phyloP scores from a whole-genome alignment of 35 echinoderm and acorn worm species.

The Heliocidaris erythrogramma region DNA sequence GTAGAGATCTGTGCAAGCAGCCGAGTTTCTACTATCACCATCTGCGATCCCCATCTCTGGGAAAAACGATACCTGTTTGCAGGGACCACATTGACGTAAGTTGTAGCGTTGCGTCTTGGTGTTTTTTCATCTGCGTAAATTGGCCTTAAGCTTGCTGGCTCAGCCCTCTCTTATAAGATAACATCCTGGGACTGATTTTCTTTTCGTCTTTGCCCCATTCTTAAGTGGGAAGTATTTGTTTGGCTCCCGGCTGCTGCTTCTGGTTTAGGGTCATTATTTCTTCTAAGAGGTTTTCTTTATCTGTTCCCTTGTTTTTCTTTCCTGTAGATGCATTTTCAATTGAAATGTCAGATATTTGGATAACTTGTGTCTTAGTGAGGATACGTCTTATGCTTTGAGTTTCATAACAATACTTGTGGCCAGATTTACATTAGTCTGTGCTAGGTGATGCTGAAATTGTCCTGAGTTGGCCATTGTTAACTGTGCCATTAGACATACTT shows the following conservation, averaged over 20 bases:
- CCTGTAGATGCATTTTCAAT: not conserved
- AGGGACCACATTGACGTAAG: not conserved
- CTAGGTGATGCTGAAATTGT: not conserved
- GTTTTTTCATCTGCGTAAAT: conserved; percentile 1
- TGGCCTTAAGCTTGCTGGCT: not conserved
- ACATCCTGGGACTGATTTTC: not conserved
- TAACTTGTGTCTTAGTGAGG: not conserved
- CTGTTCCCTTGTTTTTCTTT: not conserved
- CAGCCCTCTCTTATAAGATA: not conserved
- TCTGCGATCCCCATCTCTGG: not conserved
- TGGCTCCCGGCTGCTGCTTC: not conserved
- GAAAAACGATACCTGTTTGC: not conserved
- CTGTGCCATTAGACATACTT: not conserved
- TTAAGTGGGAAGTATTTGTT: not conserved
- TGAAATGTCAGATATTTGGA: not conserved
- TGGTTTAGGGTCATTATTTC: not conserved
- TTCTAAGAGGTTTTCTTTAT: not conserved
- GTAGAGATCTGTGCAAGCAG: conserved; percentile 1
- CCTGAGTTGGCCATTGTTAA: not conserved
- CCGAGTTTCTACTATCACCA: not conserved
- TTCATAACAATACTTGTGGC: not conserved
- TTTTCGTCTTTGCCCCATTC: not conserved
- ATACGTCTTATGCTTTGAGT: not conserved
- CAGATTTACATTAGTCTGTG: not conserved
- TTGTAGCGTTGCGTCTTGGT: not conserved